Evolutionary conservation across 1,140 invertebrate genomes (phyloP).

Genomic region (Drosophila asahinai): DNA sequence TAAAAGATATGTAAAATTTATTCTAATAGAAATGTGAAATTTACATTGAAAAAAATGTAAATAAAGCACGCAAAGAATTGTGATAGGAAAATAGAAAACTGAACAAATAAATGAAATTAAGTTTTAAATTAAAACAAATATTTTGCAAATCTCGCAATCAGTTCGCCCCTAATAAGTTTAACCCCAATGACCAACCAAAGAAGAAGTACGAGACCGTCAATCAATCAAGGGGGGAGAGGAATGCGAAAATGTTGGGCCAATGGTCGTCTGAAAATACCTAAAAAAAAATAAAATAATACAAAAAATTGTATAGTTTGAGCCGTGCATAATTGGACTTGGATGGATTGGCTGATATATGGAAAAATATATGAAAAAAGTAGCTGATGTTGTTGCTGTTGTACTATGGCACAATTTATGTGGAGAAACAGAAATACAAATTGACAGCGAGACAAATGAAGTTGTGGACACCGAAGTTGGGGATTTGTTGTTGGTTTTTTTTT

Average conservation of each 20-base stretch:
- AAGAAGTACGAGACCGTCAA: slow-evolving; percentile 24
- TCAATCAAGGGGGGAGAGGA: slow-evolving; percentile 24
- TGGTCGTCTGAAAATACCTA: slow-evolving; percentile 30
- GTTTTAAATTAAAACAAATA: neutral
- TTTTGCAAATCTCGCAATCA: slow-evolving; percentile 2
- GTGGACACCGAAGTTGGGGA: slow-evolving; percentile 40
- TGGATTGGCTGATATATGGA: slow-evolving; percentile 36
- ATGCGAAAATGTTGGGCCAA: slow-evolving; percentile 51
- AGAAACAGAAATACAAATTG: slow-evolving; percentile 47
- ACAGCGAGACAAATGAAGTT: slow-evolving; percentile 57
- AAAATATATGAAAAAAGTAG: slow-evolving; percentile 8
- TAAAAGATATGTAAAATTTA: too few species aligned
- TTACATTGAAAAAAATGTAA: neutral
- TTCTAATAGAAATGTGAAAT: too few species aligned
- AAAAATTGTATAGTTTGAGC: slow-evolving; percentile 33
- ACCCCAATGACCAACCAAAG: slow-evolving; percentile 9
- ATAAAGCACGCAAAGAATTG: too few species aligned
- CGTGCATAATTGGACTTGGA: slow-evolving; percentile 57
- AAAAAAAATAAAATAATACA: slow-evolving; percentile 3
- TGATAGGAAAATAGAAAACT: neutral
- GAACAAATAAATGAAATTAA: neutral
- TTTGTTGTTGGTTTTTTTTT: slow-evolving; percentile 36
- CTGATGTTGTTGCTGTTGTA: slow-evolving; percentile 15
- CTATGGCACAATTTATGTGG: slow-evolving; percentile 49
- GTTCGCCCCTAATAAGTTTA: slow-evolving; percentile 15